These are phyloP conservation scores for Sebastes diploproa DNA, from an alignment of 2,797 vertebrate genomes.

Conservation along the genomic window DNA sequence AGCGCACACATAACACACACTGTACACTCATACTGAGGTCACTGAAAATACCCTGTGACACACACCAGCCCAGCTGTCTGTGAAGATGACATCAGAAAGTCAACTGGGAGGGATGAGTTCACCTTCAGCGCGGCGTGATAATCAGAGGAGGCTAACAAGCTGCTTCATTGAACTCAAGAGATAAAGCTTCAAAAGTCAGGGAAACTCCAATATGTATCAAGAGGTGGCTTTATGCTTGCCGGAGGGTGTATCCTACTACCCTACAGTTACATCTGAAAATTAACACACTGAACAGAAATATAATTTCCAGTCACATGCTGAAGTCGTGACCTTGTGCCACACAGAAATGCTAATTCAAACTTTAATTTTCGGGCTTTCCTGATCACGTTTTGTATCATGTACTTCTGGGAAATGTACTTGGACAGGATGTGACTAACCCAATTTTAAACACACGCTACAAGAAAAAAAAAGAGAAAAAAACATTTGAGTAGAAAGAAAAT, in stretches of 20 bases:
- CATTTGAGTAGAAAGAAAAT: conserved; percentile 40
- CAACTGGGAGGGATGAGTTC: conserved; percentile 70
- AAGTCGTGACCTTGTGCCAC: not conserved
- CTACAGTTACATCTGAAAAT: not conserved
- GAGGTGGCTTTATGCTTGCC: not conserved
- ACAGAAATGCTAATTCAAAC: not conserved
- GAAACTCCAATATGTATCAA: not conserved
- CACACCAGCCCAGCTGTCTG: conserved; percentile 64
- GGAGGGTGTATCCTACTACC: not conserved
- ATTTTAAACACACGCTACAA: conserved; percentile 47
- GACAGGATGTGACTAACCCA: conserved; percentile 67
- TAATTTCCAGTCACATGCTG: not conserved
- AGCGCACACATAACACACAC: conserved; percentile 37
- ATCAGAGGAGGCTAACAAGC: conserved; percentile 12
- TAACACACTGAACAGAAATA: not conserved
- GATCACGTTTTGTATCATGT: not conserved
- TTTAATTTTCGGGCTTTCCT: not conserved
- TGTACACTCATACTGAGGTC: conserved; percentile 68
- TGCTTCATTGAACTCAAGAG: not conserved
- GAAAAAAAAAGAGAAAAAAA: conserved; percentile 16
- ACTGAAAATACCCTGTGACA: conserved; percentile 77
- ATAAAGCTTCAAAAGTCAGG: not conserved
- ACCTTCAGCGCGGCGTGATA: conserved; percentile 35
- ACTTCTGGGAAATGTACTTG: conserved; percentile 42
- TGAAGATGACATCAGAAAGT: conserved; percentile 72